Evolutionary conservation across 2,888 invertebrate species (phyloP), one percentile per base, ranked within the genome.

Genomic region (Tortrix viridana): DNA sequence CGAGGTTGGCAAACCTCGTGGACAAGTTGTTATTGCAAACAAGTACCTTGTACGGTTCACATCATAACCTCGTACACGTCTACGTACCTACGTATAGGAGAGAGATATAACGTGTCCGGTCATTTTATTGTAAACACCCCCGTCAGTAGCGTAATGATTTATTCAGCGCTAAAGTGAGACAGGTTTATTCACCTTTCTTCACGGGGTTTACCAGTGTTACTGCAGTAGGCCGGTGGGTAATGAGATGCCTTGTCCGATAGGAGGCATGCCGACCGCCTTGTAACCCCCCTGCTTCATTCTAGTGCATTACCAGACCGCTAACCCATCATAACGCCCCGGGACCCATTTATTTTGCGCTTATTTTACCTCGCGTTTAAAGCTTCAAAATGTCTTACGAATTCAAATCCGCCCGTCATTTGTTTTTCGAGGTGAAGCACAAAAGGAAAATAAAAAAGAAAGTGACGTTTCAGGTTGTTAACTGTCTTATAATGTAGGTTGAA

Each of bases 181-280:
- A 73, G 80, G 78, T 77, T 79, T 80, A 80, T 82, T 80, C 74
- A 79, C 79, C 79, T 75, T 69, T 64, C 52, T 50, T 49, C 32
- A 67, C 67, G 75, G 78, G 74, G 71, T 72, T 67, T 74, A 70
- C 56, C 26, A 67, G 71, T 73, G 69, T 77, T 77, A 73, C 73
- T 79, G 76, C 77, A 80, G 74, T 74, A 77, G 70, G 69, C 32
- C 73, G 69, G 77, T 78, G 68, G 74, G 77, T 83, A 87, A 88
- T 86, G 88, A 89, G 89, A 90, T 89, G 80, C 77, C 81, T 79
- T 77, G 77, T 63, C 78, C 76, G 87, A 89, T 89, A 88, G 82
- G 81, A 78, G 76, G 69, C 71, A 70, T 75, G 76, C 74, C 76
- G 77, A 74, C 76, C 82, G 81, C 75, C 73, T 74, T 71, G 70